Percentiles rank a stretch among this genome's conserved stretches.
phyloP scores from a whole-genome alignment of 2,888 invertebrate genomes.

The Dioctria linearis region DNA sequence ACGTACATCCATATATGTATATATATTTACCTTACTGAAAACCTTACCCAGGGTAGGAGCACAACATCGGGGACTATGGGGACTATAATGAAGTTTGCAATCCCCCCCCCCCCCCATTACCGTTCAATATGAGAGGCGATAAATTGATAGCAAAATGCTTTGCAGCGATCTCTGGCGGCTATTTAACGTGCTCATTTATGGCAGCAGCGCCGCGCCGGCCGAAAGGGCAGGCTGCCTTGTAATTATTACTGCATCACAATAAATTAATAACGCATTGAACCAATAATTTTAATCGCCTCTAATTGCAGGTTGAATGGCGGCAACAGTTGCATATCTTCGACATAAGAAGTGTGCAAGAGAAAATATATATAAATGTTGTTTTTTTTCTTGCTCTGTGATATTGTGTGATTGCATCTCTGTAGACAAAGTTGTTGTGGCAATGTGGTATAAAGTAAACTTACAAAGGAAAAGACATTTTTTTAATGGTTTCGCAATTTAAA shows the following conservation, averaged over 20 bases:
- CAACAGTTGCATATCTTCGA: conserved; percentile 13
- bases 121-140: conserved; percentile 13
- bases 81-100: conserved; percentile 9
- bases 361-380: not conserved
- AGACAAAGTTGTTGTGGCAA: too few species aligned
- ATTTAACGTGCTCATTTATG: conserved; percentile 57
- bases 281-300: conserved; percentile 58
- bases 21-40: too few species aligned
- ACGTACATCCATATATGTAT: too few species aligned
- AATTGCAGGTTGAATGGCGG: conserved; percentile 58
- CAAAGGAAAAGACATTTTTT: too few species aligned
- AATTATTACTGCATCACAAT: conserved; percentile 59
- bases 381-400: too few species aligned
- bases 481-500: too few species aligned
- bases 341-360: not conserved
- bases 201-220: conserved; percentile 34
- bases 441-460: too few species aligned
- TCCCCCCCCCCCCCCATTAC: not conserved
- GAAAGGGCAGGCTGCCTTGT: conserved; percentile 45
- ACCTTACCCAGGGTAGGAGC: too few species aligned
- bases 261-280: conserved; percentile 60
- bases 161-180: conserved; percentile 55
- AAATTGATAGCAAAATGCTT: conserved; percentile 58
- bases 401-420: too few species aligned
- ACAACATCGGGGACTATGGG: not conserved